Evolutionary conservation across 2,113 vertebrate species (phyloP).

Genomic region (Lophochroa leadbeateri): DNA sequence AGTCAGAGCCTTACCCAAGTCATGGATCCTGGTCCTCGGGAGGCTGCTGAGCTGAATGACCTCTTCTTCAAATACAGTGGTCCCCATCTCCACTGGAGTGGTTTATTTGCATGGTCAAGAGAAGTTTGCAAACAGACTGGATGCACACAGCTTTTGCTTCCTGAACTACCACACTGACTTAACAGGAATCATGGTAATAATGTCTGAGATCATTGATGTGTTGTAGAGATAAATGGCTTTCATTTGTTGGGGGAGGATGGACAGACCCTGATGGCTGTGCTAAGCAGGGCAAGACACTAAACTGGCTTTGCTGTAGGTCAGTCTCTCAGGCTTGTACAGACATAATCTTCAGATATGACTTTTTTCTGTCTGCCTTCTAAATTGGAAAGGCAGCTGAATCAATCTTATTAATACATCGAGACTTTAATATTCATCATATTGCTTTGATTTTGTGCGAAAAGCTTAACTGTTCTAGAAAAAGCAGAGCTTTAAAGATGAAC

Average conservation of each 20-base stretch:
- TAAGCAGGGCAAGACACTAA: not conserved
- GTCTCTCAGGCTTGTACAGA: not conserved
- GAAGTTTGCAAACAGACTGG: not conserved
- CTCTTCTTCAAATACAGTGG: not conserved
- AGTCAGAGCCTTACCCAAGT: not conserved
- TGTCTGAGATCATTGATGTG: not conserved
- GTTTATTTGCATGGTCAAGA: not conserved
- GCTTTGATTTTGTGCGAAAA: not conserved
- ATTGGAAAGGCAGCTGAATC: not conserved
- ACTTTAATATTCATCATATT: not conserved
- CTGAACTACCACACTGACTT: not conserved
- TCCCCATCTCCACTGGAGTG: not conserved
- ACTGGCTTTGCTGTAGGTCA: not conserved
- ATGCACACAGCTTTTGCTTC: not conserved
- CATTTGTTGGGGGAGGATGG: not conserved
- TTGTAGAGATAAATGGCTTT: not conserved
- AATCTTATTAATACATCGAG: not conserved
- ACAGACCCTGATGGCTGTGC: not conserved
- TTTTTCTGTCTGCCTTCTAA: not conserved
- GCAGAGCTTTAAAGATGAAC: not conserved
- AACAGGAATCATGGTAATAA: not conserved
- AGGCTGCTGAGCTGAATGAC: not conserved
- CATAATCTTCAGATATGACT: accelerated
- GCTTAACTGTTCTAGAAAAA: not conserved
- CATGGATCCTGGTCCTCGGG: not conserved